Evolutionary conservation across 2,888 invertebrate species (phyloP).

Genomic region (Pecten maximus): DNA sequence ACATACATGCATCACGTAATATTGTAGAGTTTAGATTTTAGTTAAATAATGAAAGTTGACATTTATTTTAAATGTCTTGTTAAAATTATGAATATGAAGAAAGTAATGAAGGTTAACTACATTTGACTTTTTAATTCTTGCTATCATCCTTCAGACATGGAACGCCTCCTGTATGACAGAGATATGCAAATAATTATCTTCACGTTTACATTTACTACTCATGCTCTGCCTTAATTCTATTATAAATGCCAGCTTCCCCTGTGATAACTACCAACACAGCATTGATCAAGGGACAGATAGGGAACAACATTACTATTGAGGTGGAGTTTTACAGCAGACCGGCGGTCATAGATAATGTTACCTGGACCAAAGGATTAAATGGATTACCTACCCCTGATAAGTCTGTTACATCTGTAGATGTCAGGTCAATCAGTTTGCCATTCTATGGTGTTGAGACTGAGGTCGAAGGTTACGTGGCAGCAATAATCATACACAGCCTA

Average conservation of each 20-base stretch:
- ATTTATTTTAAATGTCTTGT: no score
- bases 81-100: no score
- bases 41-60: no score
- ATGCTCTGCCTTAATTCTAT: neutral
- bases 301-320: neutral
- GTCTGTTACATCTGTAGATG: neutral
- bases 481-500: neutral
- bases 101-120: no score
- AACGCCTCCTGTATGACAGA: no score
- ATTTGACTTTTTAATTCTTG: no score
- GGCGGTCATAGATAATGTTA: neutral
- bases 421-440: neutral
- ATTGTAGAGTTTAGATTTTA: no score
- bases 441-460: neutral
- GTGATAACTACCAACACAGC: neutral
- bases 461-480: neutral
- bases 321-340: conserved; percentile 12
- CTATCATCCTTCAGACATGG: no score
- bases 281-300: neutral
- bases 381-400: neutral
- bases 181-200: no score
- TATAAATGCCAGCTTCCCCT: neutral
- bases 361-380: neutral
- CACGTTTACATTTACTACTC: no score
- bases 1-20: no score